Base-by-base conservation (phyloP, 2,113 vertebrate genomes). In the Zapornia atra region DNA sequence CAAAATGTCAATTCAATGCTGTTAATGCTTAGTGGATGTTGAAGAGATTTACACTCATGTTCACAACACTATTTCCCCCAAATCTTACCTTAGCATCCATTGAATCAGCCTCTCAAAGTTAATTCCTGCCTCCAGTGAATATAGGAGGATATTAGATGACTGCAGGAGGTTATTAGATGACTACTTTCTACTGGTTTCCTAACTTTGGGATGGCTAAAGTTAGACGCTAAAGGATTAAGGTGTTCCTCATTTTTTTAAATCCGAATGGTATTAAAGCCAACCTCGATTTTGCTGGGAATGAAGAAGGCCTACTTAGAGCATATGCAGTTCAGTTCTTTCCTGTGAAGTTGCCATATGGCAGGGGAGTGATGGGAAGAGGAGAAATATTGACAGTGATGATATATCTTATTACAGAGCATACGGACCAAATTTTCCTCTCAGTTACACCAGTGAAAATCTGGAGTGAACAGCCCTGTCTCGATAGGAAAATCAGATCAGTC, bases 301-400 rank as follows among this genome's bases (percentile, higher is more conserved):
- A 90, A 92, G 85, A 96, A 96, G 82, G 95, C 79, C 90, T 95
- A 94, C 88, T 88, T 88, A 95, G 68, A 96, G 92, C 93, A 96
- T 96, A 96, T 92, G 95, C 80, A 88, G 86, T 93, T 95, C 88
- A 93, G 64, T 83, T 96, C 64, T 95, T 96, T 96, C 90, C 90
- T 88, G 95, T 92, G 94, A 96, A 96, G 92, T 72, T 93, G 92
- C 96, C 96, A 96, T 97, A 97, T 97, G 96, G 92, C 72, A 95
- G 53, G 36, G 65, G 64, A 95, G 90, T 84, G 96, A 95, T 93
- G 90, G 86, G 92, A 96, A 96, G 86, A 97, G 95, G 96, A 96
- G 88, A 97, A 97, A 93, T 95, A 96, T 97, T 97, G 96, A 96
- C 94, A 96, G 94, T 96, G 96, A 94, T 94, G 94, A 96, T 90